These are phyloP conservation scores for Nasonia giraulti DNA, from an alignment of 1,140 invertebrate genomes.

Conservation along the genomic window DNA sequence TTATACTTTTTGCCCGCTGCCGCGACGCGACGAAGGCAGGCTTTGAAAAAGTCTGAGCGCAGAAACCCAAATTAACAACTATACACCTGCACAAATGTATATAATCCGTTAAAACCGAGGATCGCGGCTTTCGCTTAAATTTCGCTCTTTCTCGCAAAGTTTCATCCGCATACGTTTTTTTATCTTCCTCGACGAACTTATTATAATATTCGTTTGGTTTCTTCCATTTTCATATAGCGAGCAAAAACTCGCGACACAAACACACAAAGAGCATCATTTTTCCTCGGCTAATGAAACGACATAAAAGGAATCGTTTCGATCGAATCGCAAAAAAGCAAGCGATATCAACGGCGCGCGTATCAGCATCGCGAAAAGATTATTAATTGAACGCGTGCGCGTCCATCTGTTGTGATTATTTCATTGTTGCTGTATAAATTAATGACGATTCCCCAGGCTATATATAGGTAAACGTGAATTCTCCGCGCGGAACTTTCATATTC, in stretches of 20 bases:
- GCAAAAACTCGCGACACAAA: no score
- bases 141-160: neutral
- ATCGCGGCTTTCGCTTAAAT: neutral
- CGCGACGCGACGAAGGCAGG: neutral
- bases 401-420: slow-evolving; percentile 41
- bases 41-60: neutral
- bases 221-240: no score
- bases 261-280: no score
- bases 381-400: neutral
- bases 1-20: neutral
- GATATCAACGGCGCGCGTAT: no score
- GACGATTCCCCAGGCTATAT: neutral
- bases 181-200: no score
- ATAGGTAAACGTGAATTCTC: slow-evolving; percentile 49
- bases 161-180: no score
- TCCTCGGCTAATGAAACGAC: no score
- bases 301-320: no score
- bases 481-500: slow-evolving; percentile 38
- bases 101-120: neutral
- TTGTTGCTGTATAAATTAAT: slow-evolving; percentile 23
- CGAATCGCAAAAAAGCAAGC: no score
- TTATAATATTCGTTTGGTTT: no score
- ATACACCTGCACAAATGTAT: neutral
- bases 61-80: neutral
- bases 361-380: slow-evolving; percentile 11